Evolutionary conservation across 2,888 invertebrate genomes (phyloP), one percentile per base, ranked within the genome.

Genomic region (Euphydryas editha): DNA sequence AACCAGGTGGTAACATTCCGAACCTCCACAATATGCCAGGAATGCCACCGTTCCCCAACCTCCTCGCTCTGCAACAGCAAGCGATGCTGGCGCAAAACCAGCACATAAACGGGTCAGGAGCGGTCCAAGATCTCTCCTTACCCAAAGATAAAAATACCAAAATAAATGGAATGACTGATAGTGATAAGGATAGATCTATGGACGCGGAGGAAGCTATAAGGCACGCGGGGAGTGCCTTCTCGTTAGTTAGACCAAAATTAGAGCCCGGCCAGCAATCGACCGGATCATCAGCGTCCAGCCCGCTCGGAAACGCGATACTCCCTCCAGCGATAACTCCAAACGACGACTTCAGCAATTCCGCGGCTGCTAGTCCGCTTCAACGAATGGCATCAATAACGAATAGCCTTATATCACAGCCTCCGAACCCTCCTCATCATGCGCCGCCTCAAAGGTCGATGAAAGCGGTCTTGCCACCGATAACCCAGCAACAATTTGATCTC

Each of bases 341-440:
- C 76, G 96, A 97, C 67, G 97, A 97, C 81, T 97, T 97, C 78
- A 94, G 95, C 61, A 94, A 94, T 70, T 95, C 96, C 3, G 95
- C 97, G 0, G 97, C 98, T 11, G 98, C 98, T 21, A 98, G 98
- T 82, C 99, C 99, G 0, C 92, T 99, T 60, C 99, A 99, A 87
- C 94, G 99, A 81, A 99, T 99, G 99, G 99, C 99, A 70, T 98
- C 98, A 74, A 99, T 99, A 78, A 99, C 99, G 55, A 99, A 99
- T 87, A 98, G 98, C 72, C 94, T 99, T 76, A 98, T 99, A 82
- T 98, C 98, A 73, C 97, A 97, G 93, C 97, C 97, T 66, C 95
- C 96, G 69, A 95, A 97, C 68, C 97, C 97, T 73, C 95, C 97
- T 11, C 97, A 98, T 83, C 98, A 97, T 81, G 93, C 96, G 60